Conservation (phyloP, 2,888 invertebrate genomes). For the Heliothis peltigera region DNA sequence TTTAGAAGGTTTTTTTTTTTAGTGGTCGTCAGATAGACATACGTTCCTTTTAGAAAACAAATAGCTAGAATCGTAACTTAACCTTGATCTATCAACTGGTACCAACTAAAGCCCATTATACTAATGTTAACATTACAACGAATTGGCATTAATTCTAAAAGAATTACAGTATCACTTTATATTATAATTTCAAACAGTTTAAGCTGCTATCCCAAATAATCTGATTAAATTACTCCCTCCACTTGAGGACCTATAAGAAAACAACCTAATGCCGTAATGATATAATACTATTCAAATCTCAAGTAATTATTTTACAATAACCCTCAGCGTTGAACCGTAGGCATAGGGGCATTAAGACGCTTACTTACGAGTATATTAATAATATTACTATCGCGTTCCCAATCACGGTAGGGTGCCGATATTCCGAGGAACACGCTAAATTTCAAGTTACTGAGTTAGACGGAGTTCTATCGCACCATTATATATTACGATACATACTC, state of each 20-base stretch:
- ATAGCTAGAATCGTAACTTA: no score
- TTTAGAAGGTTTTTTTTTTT: no score
- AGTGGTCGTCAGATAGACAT: no score
- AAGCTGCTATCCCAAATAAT: not conserved
- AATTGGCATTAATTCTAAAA: no score
- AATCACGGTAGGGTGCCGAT: conserved; percentile 60
- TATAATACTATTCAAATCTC: conserved; percentile 34
- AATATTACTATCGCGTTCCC: conserved; percentile 49
- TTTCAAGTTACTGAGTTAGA: conserved; percentile 60
- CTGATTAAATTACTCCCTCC: not conserved
- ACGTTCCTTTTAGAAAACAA: no score
- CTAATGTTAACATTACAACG: no score
- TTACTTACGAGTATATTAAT: conserved; percentile 53
- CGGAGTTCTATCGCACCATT: conserved; percentile 43
- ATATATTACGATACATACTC: conserved; percentile 6
- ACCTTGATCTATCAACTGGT: no score
- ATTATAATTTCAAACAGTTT: not conserved
- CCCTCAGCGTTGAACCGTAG: conserved; percentile 28
- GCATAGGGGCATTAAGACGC: conserved; percentile 40
- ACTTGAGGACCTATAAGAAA: conserved; percentile 3
- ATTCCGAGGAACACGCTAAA: conserved; percentile 57
- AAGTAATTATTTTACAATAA: conserved; percentile 41
- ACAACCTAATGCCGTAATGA: conserved; percentile 22
- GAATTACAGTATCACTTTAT: not conserved
- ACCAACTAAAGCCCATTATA: no score